Conservation (phyloP, 2,113 vertebrate species). For the Sclerurus mexicanus region DNA sequence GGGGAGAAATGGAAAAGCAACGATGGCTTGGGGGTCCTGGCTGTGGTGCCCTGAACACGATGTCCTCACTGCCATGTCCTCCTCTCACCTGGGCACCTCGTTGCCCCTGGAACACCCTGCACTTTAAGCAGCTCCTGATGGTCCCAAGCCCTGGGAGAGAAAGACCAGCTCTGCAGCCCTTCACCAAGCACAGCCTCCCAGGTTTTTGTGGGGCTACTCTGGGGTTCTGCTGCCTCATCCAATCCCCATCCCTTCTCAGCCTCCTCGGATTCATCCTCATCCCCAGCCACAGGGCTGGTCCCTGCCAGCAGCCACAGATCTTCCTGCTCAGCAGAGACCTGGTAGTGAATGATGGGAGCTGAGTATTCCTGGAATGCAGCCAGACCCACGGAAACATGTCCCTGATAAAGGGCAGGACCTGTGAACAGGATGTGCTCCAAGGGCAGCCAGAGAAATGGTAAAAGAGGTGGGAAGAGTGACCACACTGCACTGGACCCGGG, state of each 20-base stretch:
- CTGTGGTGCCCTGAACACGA: background rate
- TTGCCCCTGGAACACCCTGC: rapidly evolving
- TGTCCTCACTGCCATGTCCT: background rate
- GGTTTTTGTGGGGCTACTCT: too few species aligned
- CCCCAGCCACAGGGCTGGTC: background rate
- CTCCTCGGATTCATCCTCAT: background rate
- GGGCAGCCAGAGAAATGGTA: background rate
- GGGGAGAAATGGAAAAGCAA: background rate
- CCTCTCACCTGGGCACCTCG: background rate
- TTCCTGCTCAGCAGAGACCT: background rate
- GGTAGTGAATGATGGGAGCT: rapidly evolving
- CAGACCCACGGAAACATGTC: background rate
- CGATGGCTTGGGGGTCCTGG: rapidly evolving
- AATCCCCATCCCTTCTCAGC: background rate
- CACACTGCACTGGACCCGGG: background rate
- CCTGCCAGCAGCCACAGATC: background rate
- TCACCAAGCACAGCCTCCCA: background rate
- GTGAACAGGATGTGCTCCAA: background rate
- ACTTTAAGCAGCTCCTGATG: background rate
- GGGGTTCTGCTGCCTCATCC: background rate
- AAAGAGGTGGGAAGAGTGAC: background rate
- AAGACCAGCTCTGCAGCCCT: background rate
- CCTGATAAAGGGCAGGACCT: background rate
- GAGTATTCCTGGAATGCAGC: background rate
- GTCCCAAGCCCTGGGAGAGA: background rate